Percentiles rank a stretch among this genome's conserved stretches.
These are phyloP conservation scores for Drosophila pachea DNA, from an alignment of 1,140 invertebrate species.

Conservation along the genomic window DNA sequence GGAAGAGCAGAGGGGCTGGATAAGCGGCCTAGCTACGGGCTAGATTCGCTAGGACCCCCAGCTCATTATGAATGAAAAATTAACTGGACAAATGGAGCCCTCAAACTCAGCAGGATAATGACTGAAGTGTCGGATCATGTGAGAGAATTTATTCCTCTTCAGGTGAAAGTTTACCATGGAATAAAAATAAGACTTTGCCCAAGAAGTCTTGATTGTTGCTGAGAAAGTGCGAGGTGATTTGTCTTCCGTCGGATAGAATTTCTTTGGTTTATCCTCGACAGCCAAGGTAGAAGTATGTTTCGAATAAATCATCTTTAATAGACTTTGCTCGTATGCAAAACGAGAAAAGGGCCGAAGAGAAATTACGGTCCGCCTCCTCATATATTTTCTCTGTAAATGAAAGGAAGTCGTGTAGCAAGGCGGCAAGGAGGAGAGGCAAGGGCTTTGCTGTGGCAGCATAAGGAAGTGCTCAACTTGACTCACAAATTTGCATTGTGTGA, in stretches of 20 bases:
- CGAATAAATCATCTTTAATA: slow-evolving; percentile 38
- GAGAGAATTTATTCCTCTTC: background rate
- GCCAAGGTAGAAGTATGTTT: slow-evolving; percentile 11
- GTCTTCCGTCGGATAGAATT: slow-evolving; percentile 17
- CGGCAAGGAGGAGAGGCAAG: background rate
- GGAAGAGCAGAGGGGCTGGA: slow-evolving; percentile 2
- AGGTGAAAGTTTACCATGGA: slow-evolving; percentile 1
- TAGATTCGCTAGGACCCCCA: too few relatives aligned
- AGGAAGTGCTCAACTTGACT: slow-evolving; percentile 40
- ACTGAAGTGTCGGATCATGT: background rate
- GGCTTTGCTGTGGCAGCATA: background rate
- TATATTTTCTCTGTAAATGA: slow-evolving; percentile 16
- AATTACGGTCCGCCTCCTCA: slow-evolving; percentile 18
- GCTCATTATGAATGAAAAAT: slow-evolving; percentile 44
- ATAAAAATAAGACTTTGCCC: slow-evolving; percentile 2
- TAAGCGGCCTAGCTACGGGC: slow-evolving; percentile 5
- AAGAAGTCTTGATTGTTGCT: slow-evolving; percentile 9
- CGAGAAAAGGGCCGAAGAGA: slow-evolving; percentile 8
- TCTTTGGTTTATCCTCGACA: slow-evolving; percentile 27
- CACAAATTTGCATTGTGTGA: slow-evolving; percentile 62
- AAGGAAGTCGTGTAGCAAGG: slow-evolving; percentile 9
- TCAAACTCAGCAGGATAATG: background rate
- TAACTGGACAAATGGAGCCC: slow-evolving; percentile 9
- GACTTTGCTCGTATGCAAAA: slow-evolving; percentile 19
- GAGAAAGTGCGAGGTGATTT: slow-evolving; percentile 23